Percentiles rank a stretch among this genome's conserved stretches.
Conservation (phyloP, 2,888 invertebrate genomes). For the Erannis defoliaria region DNA sequence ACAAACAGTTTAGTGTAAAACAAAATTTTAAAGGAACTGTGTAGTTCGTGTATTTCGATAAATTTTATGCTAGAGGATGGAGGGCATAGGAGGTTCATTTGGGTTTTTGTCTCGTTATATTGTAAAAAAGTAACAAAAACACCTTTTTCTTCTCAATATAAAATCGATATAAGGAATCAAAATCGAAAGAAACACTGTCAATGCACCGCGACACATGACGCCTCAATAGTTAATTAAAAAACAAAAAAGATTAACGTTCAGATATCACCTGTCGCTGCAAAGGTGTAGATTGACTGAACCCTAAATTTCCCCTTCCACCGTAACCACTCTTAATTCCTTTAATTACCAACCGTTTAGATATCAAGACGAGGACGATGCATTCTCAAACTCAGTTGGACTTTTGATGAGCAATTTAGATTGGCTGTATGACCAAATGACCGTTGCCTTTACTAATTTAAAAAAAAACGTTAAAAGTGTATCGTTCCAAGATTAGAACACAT, state of each 20-base stretch:
- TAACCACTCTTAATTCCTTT: conserved; percentile 55
- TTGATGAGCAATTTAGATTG: conserved; percentile 54
- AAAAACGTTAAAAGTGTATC: conserved; percentile 19
- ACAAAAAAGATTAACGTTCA: conserved; percentile 61
- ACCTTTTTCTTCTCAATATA: not conserved
- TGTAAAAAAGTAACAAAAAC: too few relatives aligned
- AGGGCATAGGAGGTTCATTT: too few relatives aligned
- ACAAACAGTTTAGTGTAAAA: too few relatives aligned
- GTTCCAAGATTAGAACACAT: not conserved
- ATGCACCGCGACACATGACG: conserved; percentile 76
- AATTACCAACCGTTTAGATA: conserved; percentile 64
- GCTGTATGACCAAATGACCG: conserved; percentile 46
- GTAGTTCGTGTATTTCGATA: too few relatives aligned
- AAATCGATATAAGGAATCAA: not conserved
- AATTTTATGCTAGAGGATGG: too few relatives aligned
- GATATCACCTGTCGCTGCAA: conserved; percentile 80
- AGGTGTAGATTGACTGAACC: conserved; percentile 80
- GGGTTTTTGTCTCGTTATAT: too few relatives aligned
- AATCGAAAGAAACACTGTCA: conserved; percentile 46
- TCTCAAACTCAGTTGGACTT: conserved; percentile 36
- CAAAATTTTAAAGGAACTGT: too few relatives aligned
- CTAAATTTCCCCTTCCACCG: conserved; percentile 67
- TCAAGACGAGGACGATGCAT: conserved; percentile 46
- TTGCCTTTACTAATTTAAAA: conserved; percentile 33
- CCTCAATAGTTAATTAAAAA: conserved; percentile 72